Evolutionary conservation across 2,888 invertebrate species (phyloP).

Genomic region (Diaperis boleti): DNA sequence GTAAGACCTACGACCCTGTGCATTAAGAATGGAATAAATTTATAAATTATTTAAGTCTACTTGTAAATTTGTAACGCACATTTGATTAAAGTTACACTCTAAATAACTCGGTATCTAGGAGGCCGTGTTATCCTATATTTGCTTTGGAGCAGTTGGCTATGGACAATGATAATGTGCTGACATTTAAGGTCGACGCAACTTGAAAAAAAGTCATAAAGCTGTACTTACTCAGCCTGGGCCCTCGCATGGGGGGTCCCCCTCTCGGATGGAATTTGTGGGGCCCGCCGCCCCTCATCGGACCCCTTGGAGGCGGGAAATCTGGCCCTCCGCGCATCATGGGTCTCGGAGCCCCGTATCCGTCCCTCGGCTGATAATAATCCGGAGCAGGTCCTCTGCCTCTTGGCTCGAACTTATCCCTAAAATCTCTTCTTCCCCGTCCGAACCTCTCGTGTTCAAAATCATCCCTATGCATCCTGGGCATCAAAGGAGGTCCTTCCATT

Average conservation of each 20-base stretch:
- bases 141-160: too few species aligned
- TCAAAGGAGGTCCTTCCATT: conserved; percentile 38
- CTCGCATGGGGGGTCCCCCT: conserved; percentile 53
- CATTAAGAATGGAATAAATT: too few species aligned
- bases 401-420: conserved; percentile 49
- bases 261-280: conserved; percentile 56
- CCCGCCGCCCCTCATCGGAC: conserved; percentile 50
- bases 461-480: conserved; percentile 40
- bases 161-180: too few species aligned
- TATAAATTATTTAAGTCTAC: too few species aligned
- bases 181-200: too few species aligned
- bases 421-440: conserved; percentile 52
- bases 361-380: conserved; percentile 51
- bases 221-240: conserved; percentile 43
- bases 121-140: too few species aligned
- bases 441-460: conserved; percentile 54
- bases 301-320: conserved; percentile 55
- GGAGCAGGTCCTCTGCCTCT: conserved; percentile 45
- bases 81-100: too few species aligned
- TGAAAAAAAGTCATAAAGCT: too few species aligned
- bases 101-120: too few species aligned
- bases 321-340: conserved; percentile 56
- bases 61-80: too few species aligned
- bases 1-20: too few species aligned
- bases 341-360: conserved; percentile 43